Evolutionary conservation across 1,140 invertebrate species (phyloP).

Genomic region (Dendrolimus kikuchii): DNA sequence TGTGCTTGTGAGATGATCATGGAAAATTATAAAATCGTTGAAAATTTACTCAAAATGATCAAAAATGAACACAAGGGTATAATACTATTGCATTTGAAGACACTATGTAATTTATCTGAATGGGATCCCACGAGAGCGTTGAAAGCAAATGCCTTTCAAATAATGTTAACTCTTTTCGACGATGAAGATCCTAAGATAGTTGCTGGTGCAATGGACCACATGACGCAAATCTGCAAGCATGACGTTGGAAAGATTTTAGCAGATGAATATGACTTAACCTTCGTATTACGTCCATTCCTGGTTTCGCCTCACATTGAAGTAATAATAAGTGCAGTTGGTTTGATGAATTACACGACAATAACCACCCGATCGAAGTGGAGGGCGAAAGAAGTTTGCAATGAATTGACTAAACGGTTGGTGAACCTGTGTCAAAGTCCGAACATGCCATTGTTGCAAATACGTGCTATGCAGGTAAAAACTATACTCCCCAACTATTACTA

Average conservation of each 20-base stretch:
- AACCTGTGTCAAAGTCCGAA: slow-evolving; percentile 26
- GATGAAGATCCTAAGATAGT: slow-evolving; percentile 32
- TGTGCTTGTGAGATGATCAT: slow-evolving; percentile 40
- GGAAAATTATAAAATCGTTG: slow-evolving; percentile 31
- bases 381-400: slow-evolving; percentile 37
- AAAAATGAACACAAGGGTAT: slow-evolving; percentile 50
- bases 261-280: slow-evolving; percentile 46
- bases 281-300: slow-evolving; percentile 28
- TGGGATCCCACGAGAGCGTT: slow-evolving; percentile 43
- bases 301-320: slow-evolving; percentile 22
- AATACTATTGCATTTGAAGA: slow-evolving; percentile 43
- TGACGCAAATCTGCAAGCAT: slow-evolving; percentile 52
- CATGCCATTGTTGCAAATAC: slow-evolving; percentile 39
- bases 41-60: slow-evolving; percentile 47
- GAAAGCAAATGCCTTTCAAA: slow-evolving; percentile 50
- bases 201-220: slow-evolving; percentile 44
- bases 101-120: slow-evolving; percentile 35
- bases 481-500: too few species aligned
- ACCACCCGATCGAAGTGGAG: slow-evolving; percentile 59
- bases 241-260: slow-evolving; percentile 43
- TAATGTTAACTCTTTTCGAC: slow-evolving; percentile 42
- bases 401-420: slow-evolving; percentile 33
- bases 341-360: slow-evolving; percentile 46
- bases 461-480: slow-evolving; percentile 31
- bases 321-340: slow-evolving; percentile 36